Percentiles rank a stretch among this genome's conserved stretches.
phyloP scores from a whole-genome alignment of 2,113 vertebrate species.

The Muntiacus muntjak region DNA sequence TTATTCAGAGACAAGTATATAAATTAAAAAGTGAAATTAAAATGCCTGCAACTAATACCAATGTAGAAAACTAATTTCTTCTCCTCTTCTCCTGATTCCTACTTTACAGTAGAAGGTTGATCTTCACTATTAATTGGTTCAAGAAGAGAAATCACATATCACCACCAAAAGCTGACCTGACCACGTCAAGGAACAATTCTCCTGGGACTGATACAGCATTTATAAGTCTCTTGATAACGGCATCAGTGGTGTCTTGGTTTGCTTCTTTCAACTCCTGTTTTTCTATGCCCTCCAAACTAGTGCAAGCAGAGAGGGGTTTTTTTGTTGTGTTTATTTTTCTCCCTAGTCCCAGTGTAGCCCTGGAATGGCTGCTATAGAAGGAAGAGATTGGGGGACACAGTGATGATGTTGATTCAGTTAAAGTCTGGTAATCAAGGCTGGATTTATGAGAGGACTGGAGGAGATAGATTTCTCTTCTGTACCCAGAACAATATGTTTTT shows the following conservation, averaged over 20 bases:
- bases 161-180: neutral
- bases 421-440: neutral
- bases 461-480: neutral
- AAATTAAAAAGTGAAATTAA: neutral
- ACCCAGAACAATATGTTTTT: neutral
- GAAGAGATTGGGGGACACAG: fast-evolving
- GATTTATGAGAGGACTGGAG: no score
- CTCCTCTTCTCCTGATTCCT: neutral
- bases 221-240: neutral
- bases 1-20: neutral
- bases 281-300: neutral
- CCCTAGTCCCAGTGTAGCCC: neutral
- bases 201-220: neutral
- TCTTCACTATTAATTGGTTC: neutral
- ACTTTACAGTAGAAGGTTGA: neutral
- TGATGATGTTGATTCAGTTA: neutral
- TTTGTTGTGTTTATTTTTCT: neutral
- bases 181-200: neutral
- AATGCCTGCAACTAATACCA: neutral
- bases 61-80: neutral
- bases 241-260: neutral
- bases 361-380: neutral
- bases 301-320: neutral
- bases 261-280: neutral
- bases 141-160: neutral